Base-by-base conservation (phyloP, 2,888 invertebrate species). In the Dioctria rufipes region DNA sequence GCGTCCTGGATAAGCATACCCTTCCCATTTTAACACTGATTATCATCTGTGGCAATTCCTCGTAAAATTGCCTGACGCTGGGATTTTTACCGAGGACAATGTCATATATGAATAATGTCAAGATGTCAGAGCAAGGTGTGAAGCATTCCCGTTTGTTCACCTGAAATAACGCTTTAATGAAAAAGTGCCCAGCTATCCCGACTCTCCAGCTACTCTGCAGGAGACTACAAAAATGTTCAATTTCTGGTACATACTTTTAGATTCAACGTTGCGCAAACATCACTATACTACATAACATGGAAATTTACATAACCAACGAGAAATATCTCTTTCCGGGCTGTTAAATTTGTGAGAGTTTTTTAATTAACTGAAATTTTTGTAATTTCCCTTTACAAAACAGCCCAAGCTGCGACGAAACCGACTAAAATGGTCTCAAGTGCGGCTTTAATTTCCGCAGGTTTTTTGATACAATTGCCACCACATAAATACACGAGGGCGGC, bases 331-430 rank as follows among this genome's bases (percentile, higher is more conserved):
- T 78, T 78, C 78, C 60, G 58, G 46, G 43, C 60, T 80, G 79
- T 69, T 80, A 61, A 69, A 40, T 43, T 58, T 69, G 58, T 42
- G 25, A 13, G 39, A 80, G 69, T 39, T 80, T 80, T 80, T 69
- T 80, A 80, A 80, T 80, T 80, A 80, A 80, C 79, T 80, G 40
- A 69, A 67, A 51, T 80, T 80, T 73, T 80, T 49, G 39, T 37
- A 77, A 77, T 80, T 80, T 66, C 65, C 39, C 54, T 61, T 79
- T 66, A 11, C 42, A 40, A 43, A 25, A 37, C 6, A 46, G 73
- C 46, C n/a, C 66, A 11, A 43, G 63, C 40, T 63, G 49, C 46
- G 25, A 75, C 40, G 37, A 43, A 66, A 75, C 63, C 11, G 13
- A 8, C 37, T 2, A 58, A 69, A 69, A 71, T 54, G 25, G 49